These are phyloP conservation scores for Phaedon cochleariae DNA, from an alignment of 2,888 invertebrate genomes.

Conservation along the genomic window DNA sequence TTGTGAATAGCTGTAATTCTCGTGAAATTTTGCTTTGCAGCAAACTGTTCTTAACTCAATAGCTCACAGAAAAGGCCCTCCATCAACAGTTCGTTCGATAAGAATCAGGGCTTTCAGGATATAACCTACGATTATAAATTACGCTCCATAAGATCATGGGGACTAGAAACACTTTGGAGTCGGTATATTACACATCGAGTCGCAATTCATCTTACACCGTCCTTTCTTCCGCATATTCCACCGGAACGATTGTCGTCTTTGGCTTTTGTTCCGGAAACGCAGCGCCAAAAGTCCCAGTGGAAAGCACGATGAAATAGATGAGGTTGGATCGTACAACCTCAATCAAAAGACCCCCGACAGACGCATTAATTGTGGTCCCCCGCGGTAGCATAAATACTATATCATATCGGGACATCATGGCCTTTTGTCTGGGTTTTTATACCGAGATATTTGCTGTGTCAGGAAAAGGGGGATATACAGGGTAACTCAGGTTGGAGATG, in stretches of 20 bases:
- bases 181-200: background rate
- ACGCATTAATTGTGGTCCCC: background rate
- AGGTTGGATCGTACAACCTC: background rate
- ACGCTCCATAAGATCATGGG: background rate
- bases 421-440: background rate
- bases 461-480: background rate
- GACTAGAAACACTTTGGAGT: background rate
- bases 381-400: background rate
- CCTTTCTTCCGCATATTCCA: background rate
- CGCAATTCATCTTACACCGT: background rate
- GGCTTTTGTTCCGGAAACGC: background rate
- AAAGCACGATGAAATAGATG: background rate
- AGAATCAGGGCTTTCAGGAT: background rate
- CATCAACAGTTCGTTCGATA: background rate
- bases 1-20: too few relatives aligned
- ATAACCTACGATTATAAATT: background rate
- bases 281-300: background rate
- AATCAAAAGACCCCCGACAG: constrained; percentile 1
- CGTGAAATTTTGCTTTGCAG: too few relatives aligned
- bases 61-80: too few relatives aligned
- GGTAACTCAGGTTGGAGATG: background rate
- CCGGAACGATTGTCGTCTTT: background rate
- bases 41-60: too few relatives aligned
- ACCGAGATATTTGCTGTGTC: background rate
- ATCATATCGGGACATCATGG: background rate